Conservation (phyloP, 2,888 invertebrate species). For the Chamaedrilus cognettii region DNA sequence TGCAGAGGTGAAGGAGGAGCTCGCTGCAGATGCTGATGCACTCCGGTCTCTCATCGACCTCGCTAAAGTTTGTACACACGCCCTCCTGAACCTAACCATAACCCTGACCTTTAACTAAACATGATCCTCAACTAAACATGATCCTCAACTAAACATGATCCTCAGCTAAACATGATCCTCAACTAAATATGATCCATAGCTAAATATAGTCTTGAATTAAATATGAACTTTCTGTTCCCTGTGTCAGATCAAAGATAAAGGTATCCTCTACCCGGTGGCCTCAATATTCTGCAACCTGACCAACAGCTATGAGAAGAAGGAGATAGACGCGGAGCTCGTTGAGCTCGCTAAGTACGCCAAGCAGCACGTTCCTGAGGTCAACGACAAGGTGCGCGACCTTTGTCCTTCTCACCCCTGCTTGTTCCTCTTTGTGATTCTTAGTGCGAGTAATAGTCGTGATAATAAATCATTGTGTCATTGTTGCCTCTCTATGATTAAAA, state of each 20-base stretch:
- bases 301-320: constrained; percentile 98
- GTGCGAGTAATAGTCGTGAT: too few species aligned
- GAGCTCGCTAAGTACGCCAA: constrained; percentile 99
- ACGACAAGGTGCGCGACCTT: constrained; percentile 61
- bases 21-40: constrained; percentile 82
- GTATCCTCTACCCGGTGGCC: constrained; percentile 65
- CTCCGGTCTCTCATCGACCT: constrained; percentile 85
- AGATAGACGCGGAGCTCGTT: constrained; percentile 92
- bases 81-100: background rate
- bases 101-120: too few species aligned
- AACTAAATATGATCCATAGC: too few species aligned
- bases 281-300: constrained; percentile 95
- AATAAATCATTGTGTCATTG: too few species aligned
- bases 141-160: too few species aligned
- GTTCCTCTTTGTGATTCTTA: too few species aligned
- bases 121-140: too few species aligned
- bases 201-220: background rate
- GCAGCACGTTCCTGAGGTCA: constrained; percentile 97
- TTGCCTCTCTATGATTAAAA: too few species aligned
- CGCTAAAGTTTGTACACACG: constrained; percentile 76
- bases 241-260: constrained; percentile 44
- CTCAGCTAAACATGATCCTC: too few species aligned
- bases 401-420: too few species aligned
- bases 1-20: constrained; percentile 97
- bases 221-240: background rate